Base-by-base conservation (phyloP, 2,113 vertebrate genomes). In the Cryptomyrus ogoouensis region DNA sequence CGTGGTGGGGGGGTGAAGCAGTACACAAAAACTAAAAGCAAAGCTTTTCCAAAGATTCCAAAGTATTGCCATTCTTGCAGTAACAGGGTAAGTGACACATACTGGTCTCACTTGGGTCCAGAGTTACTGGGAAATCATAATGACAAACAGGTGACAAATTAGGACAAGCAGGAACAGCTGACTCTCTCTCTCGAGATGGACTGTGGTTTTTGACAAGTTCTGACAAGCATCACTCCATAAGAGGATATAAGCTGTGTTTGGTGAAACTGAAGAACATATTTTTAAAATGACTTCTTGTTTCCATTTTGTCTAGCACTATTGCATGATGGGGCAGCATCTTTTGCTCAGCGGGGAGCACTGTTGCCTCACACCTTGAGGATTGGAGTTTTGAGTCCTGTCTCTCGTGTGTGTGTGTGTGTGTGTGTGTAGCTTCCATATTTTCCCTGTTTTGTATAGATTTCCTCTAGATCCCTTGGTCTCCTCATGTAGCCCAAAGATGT, bases 81-180 rank as follows among this genome's bases (percentile, higher is more conserved):
- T 39, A 80, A 42, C 74, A 80, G 35, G 31, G 35, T 17, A 42
- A 15, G 35, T 42, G 31, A 80, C 74, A 42, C 35, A 77, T 8
- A 80, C 3, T 17, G 74, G 74, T 42, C 35, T 80, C 31, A 42
- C 74, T 42, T 80, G 74, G 35, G 31, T 42, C 17, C 74, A 39
- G 35, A 80, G 74, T 80, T 80, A 17, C 35, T 80, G 74, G 74
- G 31, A 42, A 42, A 80, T 39, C 74, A 19, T 39, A 80, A 42
- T 80, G 35, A 39, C 74, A 42, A 80, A 80, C 74, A 80, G 74
- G 74, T 80, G 35, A 80, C 35, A 80, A 80, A 80, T 80, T 80
- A 80, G 35, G 74, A 7, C 74, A 80, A 80, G 74, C 35, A 80
- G 31, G 35, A 80, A 80, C 74, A 80, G 74, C 74, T 80, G 74